phyloP scores from a whole-genome alignment of 2,113 vertebrate species.

The Orycteropus afer region DNA sequence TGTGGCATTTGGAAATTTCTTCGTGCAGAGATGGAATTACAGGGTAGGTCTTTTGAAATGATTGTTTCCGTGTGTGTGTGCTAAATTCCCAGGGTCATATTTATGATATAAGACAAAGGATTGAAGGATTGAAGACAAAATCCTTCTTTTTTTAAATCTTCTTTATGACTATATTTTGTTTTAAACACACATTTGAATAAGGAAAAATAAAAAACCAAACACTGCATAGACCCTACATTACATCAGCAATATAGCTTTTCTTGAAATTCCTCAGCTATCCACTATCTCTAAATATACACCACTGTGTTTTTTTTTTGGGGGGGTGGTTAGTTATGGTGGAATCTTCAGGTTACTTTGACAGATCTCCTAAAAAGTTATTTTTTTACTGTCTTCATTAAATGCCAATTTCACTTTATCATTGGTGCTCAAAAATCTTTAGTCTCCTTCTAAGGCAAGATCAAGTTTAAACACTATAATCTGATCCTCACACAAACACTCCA shows the following conservation, averaged over 20 bases:
- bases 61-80: not conserved
- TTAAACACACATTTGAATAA: not conserved
- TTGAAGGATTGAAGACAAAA: conserved; percentile 25
- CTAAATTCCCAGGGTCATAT: not conserved
- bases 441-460: not conserved
- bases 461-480: not conserved
- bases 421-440: not conserved
- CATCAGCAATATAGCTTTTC: not conserved
- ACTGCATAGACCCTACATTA: not conserved
- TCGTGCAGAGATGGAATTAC: conserved; percentile 40
- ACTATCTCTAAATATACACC: not conserved
- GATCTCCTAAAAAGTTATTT: not conserved
- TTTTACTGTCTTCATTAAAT: conserved; percentile 43
- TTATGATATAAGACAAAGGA: conserved; percentile 11
- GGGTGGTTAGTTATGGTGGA: not conserved
- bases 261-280: conserved; percentile 30
- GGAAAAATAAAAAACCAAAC: not conserved
- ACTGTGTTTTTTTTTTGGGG: not conserved
- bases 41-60: conserved; percentile 51
- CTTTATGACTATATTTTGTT: conserved; percentile 18
- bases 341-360: not conserved
- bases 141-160: not conserved
- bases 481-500: not conserved
- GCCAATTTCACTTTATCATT: not conserved
- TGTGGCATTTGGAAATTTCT: conserved; percentile 58